phyloP scores from a whole-genome alignment of 1,140 invertebrate genomes.

The silkworm (Bombyx mori) region DNA sequence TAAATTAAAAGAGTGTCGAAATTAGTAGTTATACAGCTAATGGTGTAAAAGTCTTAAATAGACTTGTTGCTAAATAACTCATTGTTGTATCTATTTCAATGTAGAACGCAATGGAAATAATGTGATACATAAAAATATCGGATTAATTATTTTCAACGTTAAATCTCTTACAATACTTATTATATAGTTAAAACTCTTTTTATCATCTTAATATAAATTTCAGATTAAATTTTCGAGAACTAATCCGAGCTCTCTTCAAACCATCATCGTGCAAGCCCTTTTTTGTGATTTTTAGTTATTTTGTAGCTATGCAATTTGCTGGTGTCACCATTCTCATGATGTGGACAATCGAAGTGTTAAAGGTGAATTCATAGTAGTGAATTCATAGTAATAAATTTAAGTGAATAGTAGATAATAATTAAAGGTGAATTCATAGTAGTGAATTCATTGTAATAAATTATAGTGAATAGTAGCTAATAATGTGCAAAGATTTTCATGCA shows the following conservation, averaged over 20 bases:
- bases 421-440: too few relatives aligned
- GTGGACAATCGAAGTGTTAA: conserved; percentile 34
- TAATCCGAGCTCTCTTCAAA: conserved; percentile 16
- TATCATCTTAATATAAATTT: conserved; percentile 8
- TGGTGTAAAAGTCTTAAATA: too few relatives aligned
- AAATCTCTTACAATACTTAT: not conserved
- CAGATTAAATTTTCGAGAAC: conserved; percentile 25
- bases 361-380: conserved; percentile 12
- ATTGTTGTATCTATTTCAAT: too few relatives aligned
- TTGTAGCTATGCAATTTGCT: conserved; percentile 21
- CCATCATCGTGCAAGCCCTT: conserved; percentile 28
- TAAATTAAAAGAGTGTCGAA: too few relatives aligned
- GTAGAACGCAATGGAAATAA: too few relatives aligned
- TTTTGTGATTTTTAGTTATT: conserved; percentile 21
- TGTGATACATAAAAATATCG: not conserved
- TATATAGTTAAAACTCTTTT: not conserved
- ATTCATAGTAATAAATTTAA: too few relatives aligned
- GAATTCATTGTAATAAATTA: too few relatives aligned
- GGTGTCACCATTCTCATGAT: conserved; percentile 25
- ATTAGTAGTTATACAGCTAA: too few relatives aligned
- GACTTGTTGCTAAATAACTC: too few relatives aligned
- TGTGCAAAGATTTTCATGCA: too few relatives aligned
- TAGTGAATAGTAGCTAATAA: too few relatives aligned
- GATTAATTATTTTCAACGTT: not conserved
- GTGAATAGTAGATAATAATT: too few relatives aligned